Evolutionary conservation across 2,797 vertebrate genomes (phyloP).

Genomic region (Propithecus perrieri): DNA sequence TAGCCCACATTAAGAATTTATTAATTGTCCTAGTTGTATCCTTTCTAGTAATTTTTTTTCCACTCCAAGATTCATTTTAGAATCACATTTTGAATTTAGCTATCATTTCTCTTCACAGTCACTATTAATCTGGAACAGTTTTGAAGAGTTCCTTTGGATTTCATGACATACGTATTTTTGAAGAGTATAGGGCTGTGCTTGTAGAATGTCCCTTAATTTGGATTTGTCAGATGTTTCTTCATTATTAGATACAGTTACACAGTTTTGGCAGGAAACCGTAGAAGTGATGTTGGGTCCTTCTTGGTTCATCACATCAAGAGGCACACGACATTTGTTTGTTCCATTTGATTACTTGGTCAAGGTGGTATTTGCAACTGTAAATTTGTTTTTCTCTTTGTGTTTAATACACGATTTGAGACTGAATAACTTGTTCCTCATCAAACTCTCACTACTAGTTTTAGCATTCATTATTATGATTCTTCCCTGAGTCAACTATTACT

Average conservation of each 20-base stretch:
- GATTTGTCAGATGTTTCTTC: conserved; percentile 27
- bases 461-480: conserved; percentile 13
- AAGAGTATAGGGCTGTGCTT: not conserved
- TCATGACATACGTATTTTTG: conserved; percentile 22
- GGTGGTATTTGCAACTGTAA: not conserved
- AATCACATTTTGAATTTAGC: not conserved
- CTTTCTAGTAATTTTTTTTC: not conserved
- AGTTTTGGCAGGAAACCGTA: conserved; percentile 17
- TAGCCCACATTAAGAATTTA: not conserved
- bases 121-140: not conserved
- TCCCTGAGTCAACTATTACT: not conserved
- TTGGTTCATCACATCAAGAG: not conserved
- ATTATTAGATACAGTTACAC: not conserved
- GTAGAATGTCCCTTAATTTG: not conserved
- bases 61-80: not conserved
- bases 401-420: not conserved
- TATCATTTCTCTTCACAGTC: not conserved
- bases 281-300: not conserved
- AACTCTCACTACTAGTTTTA: conserved; percentile 10
- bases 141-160: conserved; percentile 11
- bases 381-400: not conserved
- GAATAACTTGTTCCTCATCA: not conserved
- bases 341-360: not conserved
- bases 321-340: not conserved
- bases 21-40: not conserved